Percentiles rank a stretch among this genome's conserved stretches.
phyloP scores from a whole-genome alignment of 1,140 invertebrate genomes.

The Drosophila pruinosa region DNA sequence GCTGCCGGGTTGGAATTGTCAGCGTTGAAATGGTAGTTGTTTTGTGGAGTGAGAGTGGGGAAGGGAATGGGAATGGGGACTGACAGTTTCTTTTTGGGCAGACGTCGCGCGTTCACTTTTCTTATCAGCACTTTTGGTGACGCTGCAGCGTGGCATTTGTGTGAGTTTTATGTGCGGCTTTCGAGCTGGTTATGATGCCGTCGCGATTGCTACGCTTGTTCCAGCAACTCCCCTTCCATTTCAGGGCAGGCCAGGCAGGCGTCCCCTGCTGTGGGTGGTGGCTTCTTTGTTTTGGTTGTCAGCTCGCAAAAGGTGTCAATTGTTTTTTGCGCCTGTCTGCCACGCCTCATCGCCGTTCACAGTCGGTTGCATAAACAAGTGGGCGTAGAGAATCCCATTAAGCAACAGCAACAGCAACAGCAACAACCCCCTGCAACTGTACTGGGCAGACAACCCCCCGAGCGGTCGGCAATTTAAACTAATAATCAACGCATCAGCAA shows the following conservation, averaged over 20 bases:
- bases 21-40: background rate
- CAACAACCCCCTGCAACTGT: conserved; percentile 8
- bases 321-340: conserved; percentile 52
- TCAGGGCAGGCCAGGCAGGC: background rate
- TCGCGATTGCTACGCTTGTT: conserved; percentile 49
- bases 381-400: conserved; percentile 82
- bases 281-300: conserved; percentile 56
- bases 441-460: conserved; percentile 40
- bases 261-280: background rate
- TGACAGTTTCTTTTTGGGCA: conserved; percentile 15
- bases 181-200: conserved; percentile 73
- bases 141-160: conserved; percentile 75
- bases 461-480: conserved; percentile 77
- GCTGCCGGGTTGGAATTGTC: conserved; percentile 25
- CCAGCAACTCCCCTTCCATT: background rate
- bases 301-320: conserved; percentile 63
- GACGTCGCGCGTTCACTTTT: conserved; percentile 51
- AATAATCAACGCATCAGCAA: conserved; percentile 82
- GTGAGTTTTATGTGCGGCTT: conserved; percentile 78
- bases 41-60: background rate
- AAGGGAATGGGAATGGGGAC: background rate
- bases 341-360: conserved; percentile 71
- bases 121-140: conserved; percentile 75
- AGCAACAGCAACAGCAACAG: conserved; percentile 30
- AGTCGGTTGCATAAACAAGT: conserved; percentile 79